Percentiles rank a stretch among this genome's conserved stretches.
phyloP scores from a whole-genome alignment of 1,140 invertebrate genomes.

The Drosophila kepulauana region DNA sequence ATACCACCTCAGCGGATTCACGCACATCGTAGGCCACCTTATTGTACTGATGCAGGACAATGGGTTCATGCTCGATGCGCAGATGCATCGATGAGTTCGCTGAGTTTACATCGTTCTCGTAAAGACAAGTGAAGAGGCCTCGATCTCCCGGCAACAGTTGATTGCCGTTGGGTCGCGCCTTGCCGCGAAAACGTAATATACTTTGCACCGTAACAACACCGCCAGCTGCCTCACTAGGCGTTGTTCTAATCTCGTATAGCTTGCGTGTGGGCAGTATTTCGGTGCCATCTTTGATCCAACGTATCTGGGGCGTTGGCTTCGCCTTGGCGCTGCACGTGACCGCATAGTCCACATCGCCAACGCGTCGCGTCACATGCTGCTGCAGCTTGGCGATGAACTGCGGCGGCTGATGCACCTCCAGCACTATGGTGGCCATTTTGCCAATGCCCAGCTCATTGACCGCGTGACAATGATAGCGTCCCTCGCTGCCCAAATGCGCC shows the following conservation, averaged over 20 bases:
- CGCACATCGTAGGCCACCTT: constrained; percentile 94
- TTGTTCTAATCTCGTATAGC: constrained; percentile 92
- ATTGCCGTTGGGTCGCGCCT: constrained; percentile 90
- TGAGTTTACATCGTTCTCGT: constrained; percentile 95
- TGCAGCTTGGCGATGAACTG: constrained; percentile 92
- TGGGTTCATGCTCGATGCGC: constrained; percentile 95
- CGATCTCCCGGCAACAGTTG: constrained; percentile 92
- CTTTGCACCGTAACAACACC: constrained; percentile 93
- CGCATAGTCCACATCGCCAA: constrained; percentile 92
- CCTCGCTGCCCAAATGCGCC: constrained; percentile 93
- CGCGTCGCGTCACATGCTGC: constrained; percentile 91
- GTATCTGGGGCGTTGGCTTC: constrained; percentile 93
- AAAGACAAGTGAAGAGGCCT: constrained; percentile 95
- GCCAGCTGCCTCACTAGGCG: constrained; percentile 89
- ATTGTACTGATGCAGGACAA: constrained; percentile 92
- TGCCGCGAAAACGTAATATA: constrained; percentile 91
- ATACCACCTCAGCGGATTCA: constrained; percentile 93
- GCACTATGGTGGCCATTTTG: constrained; percentile 91
- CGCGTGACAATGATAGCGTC: constrained; percentile 95
- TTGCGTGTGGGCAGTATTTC: constrained; percentile 91
- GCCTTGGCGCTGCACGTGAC: constrained; percentile 94
- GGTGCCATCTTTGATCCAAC: constrained; percentile 94
- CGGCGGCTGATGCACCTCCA: constrained; percentile 95
- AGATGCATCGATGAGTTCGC: constrained; percentile 95
- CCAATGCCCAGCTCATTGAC: constrained; percentile 95